phyloP scores from a whole-genome alignment of 2,113 vertebrate species.

The Dascyllus trimaculatus region DNA sequence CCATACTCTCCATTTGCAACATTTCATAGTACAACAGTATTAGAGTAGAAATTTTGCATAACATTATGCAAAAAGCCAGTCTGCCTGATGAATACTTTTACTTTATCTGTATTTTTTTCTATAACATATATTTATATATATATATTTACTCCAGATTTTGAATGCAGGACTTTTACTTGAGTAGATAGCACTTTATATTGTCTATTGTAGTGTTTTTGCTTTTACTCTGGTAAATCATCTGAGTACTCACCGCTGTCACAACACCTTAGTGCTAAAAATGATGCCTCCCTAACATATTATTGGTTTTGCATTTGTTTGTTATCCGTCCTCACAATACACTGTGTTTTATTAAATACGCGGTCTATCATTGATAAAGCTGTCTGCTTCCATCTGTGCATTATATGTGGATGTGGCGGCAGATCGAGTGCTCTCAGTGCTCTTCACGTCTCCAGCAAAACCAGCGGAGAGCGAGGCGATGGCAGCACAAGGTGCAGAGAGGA shows the following conservation, averaged over 20 bases:
- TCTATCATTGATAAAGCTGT: slow-evolving; percentile 27
- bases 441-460: slow-evolving; percentile 35
- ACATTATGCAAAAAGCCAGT: no score
- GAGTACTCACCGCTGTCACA: neutral
- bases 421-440: slow-evolving; percentile 14
- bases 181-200: neutral
- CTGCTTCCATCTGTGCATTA: neutral
- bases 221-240: neutral
- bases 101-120: no score
- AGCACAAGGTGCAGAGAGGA: slow-evolving; percentile 57
- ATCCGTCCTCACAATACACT: neutral
- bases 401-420: slow-evolving; percentile 21
- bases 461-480: slow-evolving; percentile 37
- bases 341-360: neutral
- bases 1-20: no score
- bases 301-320: slow-evolving; percentile 17
- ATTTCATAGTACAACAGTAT: no score
- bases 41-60: no score
- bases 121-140: no score
- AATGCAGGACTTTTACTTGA: neutral
- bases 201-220: neutral
- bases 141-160: neutral
- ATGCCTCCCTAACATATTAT: neutral
- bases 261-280: neutral
- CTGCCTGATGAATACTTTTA: no score